Evolutionary conservation across 2,888 invertebrate species (phyloP), one percentile per base, ranked within the genome.

Genomic region (Tortrix viridana): DNA sequence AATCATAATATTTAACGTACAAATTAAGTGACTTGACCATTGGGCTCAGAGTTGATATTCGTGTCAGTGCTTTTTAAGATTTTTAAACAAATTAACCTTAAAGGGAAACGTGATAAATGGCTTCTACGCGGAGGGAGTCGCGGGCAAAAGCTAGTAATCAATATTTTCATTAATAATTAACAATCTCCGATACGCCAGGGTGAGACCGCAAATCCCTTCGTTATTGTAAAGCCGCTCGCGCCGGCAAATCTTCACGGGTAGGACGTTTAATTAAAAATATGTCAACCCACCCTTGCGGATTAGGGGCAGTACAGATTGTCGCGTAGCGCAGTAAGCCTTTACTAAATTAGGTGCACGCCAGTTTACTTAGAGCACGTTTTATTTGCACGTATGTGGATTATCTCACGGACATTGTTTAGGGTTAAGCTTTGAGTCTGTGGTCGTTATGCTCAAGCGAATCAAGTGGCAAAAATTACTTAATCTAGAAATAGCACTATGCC

Each of bases 191-290:
- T 54, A 57, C 37, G 37, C 38, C 9, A 56, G 50, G 49, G 56
- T 19, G 5, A n/a, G 16, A 14, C 50, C 50, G 16, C 55, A 61
- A 44, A 62, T 57, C 62, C 62, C 56, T 62, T 62, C 62, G 56
- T 62, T 57, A 57, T 56, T 62, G 38, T 57, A 41, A 23, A 46
- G 18, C 54, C 16, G 54, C 60, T 41, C 54, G 43, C 52, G 20
- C 44, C 19, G 6, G 18, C 61, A 61, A 50, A 56, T 62, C 62
- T 62, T 62, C 37, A 14, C 50, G 56, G 53, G 38, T 12, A 46
- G 22, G 55, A 84, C 82, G 73, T 86, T 87, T 88, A 88, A 88
- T 88, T 87, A 86, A 86, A 88, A 88, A 86, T 84, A 82, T 85
- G 89, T 88, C 89, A 86, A 44, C 46, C 43, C 20, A 9, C 44